Conservation (phyloP, 2,113 vertebrate species). For the Otolemur garnettii region DNA sequence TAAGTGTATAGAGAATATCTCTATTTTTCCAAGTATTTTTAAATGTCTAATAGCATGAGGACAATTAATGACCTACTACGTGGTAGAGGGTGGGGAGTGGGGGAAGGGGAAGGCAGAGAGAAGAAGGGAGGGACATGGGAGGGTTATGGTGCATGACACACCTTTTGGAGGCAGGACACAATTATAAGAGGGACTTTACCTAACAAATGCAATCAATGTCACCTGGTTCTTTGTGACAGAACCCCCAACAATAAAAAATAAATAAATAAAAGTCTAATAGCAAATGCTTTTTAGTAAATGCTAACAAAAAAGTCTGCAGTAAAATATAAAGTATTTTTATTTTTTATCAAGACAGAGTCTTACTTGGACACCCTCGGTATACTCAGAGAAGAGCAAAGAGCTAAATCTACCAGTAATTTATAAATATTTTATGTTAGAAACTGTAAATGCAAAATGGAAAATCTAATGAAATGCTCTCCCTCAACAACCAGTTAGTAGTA, state of each 20-base stretch:
- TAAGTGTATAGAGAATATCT: slow-evolving; percentile 15
- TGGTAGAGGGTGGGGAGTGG: too few relatives aligned
- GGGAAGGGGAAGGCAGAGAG: too few relatives aligned
- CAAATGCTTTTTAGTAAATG: slow-evolving; percentile 52
- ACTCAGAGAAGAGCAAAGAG: slow-evolving; percentile 42
- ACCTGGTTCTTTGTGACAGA: too few relatives aligned
- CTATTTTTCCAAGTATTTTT: slow-evolving; percentile 49
- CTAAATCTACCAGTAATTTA: slow-evolving; percentile 61
- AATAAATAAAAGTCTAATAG: background rate
- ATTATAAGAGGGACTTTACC: too few relatives aligned
- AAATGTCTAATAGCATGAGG: background rate
- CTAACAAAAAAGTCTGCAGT: slow-evolving; percentile 42
- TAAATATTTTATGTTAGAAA: slow-evolving; percentile 59
- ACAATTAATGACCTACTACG: too few relatives aligned
- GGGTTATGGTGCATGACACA: too few relatives aligned
- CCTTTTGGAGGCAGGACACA: too few relatives aligned
- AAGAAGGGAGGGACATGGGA: too few relatives aligned
- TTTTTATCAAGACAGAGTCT: too few relatives aligned
- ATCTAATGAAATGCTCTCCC: slow-evolving; percentile 13
- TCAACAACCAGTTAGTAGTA: slow-evolving; percentile 49
- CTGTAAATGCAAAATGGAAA: slow-evolving; percentile 51
- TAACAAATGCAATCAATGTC: too few relatives aligned
- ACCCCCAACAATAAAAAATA: too few relatives aligned
- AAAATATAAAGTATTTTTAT: slow-evolving; percentile 51
- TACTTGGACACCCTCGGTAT: background rate